Evolutionary conservation across 2,888 invertebrate species (phyloP), one percentile per base, ranked within the genome.

Genomic region (Dynastes hyllus): DNA sequence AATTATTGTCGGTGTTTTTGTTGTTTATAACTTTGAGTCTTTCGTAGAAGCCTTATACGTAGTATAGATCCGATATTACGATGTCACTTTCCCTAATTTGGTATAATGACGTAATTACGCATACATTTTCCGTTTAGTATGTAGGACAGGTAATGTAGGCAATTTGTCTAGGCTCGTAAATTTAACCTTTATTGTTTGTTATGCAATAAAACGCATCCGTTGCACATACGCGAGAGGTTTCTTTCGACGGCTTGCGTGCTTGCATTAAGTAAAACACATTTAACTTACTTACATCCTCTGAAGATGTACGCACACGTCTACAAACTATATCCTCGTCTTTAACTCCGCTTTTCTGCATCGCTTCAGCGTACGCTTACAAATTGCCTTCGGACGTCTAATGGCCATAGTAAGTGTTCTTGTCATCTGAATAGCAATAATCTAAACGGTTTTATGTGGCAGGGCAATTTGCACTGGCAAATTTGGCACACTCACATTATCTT

Each of bases 401-500:
- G 45, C 32, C n/a, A 9, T 50, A 69, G 9, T 61, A 69, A 69
- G 67, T 27, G 67, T 16, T 45, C 61, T 22, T 29, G 61, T 61
- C 67, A 16, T 45, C 67, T 69, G 67, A 55, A 71, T 71, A 71
- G 55, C 55, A 55, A 66, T 66, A 66, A 71, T 55, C 27, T 55
- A 71, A 71, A 55, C 70, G 32, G 51, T 71, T 55, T n/a, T 66
- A 67, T 67, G n/a, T 16, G 16, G 37, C 71, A n/a, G 29, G 32
- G 22, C 71, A 71, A 71, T 71, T 71, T 71, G 71, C 71, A 58
- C 32, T 71, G 55, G 55, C 40, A 50, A 71, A 71, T 71, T 71
- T 71, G 71, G 71, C 71, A 71, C 71, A 71, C 29, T 32, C 71
- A 8, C 58, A 71, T 71, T 71, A 71, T 71, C 55, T 71, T 71